Conservation (phyloP, 2,888 invertebrate species). For the Synergus gifuensis region DNA sequence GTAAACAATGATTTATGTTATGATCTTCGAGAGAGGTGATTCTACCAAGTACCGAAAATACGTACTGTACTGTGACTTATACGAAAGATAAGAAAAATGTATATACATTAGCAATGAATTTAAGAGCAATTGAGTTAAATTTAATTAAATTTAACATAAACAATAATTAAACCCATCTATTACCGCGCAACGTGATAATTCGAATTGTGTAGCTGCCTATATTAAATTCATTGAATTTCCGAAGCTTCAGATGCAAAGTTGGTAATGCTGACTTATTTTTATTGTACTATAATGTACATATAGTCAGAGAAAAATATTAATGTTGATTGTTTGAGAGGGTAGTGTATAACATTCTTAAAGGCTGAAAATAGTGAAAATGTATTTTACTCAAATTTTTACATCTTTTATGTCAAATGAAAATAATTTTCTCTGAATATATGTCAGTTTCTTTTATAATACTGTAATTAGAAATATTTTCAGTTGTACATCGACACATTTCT, state of each 20-base stretch:
- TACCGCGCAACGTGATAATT: slow-evolving; percentile 23
- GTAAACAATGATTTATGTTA: neutral
- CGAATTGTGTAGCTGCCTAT: slow-evolving; percentile 13
- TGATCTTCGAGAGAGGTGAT: slow-evolving; percentile 54
- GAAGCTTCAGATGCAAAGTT: slow-evolving; percentile 6
- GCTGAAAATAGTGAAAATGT: too few species aligned
- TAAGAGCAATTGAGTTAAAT: slow-evolving; percentile 1
- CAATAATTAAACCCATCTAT: slow-evolving; percentile 8
- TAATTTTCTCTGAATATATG: slow-evolving; percentile 3
- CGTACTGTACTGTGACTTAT: slow-evolving; percentile 72
- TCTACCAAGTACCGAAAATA: slow-evolving; percentile 66
- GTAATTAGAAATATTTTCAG: neutral
- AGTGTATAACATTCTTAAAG: slow-evolving; percentile 1
- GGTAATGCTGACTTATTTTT: neutral
- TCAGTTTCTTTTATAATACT: neutral
- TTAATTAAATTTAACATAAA: neutral
- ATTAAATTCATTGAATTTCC: neutral
- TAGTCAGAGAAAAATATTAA: slow-evolving; percentile 1
- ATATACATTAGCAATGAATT: slow-evolving; percentile 33
- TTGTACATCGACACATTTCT: neutral
- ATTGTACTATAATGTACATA: neutral
- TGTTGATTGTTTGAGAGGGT: neutral
- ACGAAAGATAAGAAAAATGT: slow-evolving; percentile 44
- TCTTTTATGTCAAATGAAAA: neutral
- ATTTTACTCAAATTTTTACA: neutral